Evolutionary conservation across 2,797 vertebrate species (phyloP), one percentile per base, ranked within the genome.

Genomic region (Notoglanidium macrostoma): DNA sequence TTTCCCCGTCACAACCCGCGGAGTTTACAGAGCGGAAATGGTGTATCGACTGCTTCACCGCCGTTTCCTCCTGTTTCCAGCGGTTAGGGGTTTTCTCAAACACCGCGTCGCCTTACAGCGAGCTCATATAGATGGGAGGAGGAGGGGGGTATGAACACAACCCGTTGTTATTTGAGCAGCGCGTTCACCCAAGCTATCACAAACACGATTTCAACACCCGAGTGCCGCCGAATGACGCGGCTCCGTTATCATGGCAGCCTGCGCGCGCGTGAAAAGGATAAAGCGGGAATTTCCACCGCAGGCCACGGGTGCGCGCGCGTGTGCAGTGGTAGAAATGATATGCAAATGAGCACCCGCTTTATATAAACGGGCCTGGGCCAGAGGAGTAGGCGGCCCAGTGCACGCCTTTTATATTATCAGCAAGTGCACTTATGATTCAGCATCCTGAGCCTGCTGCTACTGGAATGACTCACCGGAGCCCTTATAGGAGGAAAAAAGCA

Each of bases 1-100:
- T 90, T 93, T 93, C 92, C 92, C 92, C 92, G 87, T 85, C 86
- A 81, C 87, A 89, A 89, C 88, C 92, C 91, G 90, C 91, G 92
- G 92, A 92, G 90, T 92, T 92, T 92, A 93, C 92, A 93, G 90
- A 90, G 89, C 92, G 92, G 92, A 93, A 93, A 89, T 92, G 88
- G 87, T 90, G 90, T 90, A 88, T 90, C 88, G 87, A 90, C 89
- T 86, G 92, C 91, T 90, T 91, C 87, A 93, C 92, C 92, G 91
- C 90, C 87, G 83, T 91, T 93, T 93, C 92, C 92, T 92, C 88
- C 89, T 91, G 84, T 86, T 89, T 89, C 84, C 87, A 85, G 89
- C 86, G 85, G 89, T 85, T 89, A 85, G 92, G 92, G 90, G 91
- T 89, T 92, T 93, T 92, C 90, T 90, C 86, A 92, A 90, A 86